Conservation (phyloP, 2,797 vertebrate genomes). For the Neosilurus mollespiculum region DNA sequence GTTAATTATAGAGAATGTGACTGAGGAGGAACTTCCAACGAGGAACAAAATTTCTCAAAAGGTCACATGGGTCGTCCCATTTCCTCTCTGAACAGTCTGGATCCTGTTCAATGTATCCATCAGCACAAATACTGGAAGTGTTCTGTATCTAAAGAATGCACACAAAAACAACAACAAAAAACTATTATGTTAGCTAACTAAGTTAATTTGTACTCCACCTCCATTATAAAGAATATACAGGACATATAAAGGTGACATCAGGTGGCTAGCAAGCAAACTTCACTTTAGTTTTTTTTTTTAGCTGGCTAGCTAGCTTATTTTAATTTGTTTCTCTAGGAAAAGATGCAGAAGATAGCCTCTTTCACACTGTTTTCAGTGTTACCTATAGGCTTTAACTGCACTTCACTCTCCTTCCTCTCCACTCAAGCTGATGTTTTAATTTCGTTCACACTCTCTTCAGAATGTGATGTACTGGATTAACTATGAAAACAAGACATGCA, state of each 20-base stretch:
- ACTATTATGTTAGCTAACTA: background rate
- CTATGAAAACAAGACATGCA: conserved; percentile 51
- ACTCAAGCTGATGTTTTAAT: background rate
- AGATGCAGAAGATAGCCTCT: too few relatives aligned
- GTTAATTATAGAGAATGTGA: background rate
- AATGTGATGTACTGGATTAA: conserved; percentile 64
- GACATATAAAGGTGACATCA: background rate
- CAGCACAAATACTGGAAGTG: background rate
- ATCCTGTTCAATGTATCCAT: background rate
- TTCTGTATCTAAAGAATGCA: background rate
- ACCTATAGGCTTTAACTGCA: background rate
- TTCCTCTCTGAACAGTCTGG: background rate
- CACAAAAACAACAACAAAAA: too few relatives aligned
- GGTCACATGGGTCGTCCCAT: background rate
- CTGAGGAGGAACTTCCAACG: too few relatives aligned
- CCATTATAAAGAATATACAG: background rate
- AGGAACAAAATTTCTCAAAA: background rate
- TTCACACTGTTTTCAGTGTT: background rate
- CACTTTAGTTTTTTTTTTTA: too few relatives aligned
- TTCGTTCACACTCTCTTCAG: conserved; percentile 49
- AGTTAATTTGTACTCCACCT: background rate
- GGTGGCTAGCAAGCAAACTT: too few relatives aligned
- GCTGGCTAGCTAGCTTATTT: background rate
- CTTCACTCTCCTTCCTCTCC: too few relatives aligned
- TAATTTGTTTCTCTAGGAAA: background rate